These are phyloP conservation scores for Apolygus lucorum DNA, from an alignment of 1,140 invertebrate genomes.

Conservation along the genomic window DNA sequence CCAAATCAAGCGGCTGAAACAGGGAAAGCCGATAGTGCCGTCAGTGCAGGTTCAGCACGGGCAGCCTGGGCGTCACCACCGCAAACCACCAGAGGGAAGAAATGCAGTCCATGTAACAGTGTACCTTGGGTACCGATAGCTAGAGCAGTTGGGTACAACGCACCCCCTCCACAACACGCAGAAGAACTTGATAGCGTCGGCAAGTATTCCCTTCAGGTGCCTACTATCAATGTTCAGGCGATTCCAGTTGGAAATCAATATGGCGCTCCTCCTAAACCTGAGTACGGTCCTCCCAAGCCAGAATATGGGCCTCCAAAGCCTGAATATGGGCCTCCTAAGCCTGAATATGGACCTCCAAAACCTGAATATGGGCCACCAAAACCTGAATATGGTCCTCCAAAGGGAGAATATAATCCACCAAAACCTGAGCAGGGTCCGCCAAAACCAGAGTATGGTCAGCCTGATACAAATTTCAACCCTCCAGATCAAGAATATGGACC, in stretches of 20 bases:
- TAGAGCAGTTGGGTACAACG: constrained; percentile 24
- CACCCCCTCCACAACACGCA: constrained; percentile 7
- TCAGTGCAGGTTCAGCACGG: neutral
- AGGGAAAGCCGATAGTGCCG: neutral
- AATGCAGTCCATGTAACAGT: constrained; percentile 64
- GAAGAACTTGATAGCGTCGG: constrained; percentile 8
- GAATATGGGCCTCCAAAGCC: constrained; percentile 24
- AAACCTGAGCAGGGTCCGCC: constrained; percentile 2
- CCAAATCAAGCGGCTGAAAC: neutral
- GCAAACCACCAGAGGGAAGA: constrained; percentile 32
- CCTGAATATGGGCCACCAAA: constrained; percentile 25
- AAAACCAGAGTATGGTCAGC: constrained; percentile 14
- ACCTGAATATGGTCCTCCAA: constrained; percentile 23
- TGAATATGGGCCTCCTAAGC: constrained; percentile 22
- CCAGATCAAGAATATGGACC: constrained; percentile 8
- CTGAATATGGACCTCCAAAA: constrained; percentile 26
- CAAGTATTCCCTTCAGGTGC: constrained; percentile 24
- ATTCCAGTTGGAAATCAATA: constrained; percentile 19
- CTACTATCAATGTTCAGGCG: constrained; percentile 23
- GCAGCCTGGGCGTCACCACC: constrained; percentile 7
- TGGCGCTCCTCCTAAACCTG: neutral
- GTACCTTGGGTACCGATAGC: constrained; percentile 66
- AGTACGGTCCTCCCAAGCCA: constrained; percentile 25
- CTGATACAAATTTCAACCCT: constrained; percentile 9
- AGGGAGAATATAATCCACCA: constrained; percentile 20